phyloP scores from a whole-genome alignment of 2,888 invertebrate species.

The Nephrotoma appendiculata region DNA sequence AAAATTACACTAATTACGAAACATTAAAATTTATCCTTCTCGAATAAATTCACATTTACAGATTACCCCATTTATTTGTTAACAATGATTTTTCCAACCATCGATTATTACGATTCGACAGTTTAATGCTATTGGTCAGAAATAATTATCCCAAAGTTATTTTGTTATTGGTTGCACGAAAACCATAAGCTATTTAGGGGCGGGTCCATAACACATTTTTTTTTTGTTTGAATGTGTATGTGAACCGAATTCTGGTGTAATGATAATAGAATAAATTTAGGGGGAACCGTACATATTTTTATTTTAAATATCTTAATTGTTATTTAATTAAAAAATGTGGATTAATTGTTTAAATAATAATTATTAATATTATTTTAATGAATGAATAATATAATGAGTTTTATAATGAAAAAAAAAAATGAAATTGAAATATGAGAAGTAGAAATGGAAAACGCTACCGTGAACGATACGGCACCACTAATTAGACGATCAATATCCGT shows the following conservation, averaged over 20 bases:
- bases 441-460: background rate
- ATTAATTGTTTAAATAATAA: background rate
- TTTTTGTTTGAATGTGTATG: background rate
- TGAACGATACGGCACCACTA: background rate
- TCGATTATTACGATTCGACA: background rate
- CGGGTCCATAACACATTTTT: background rate
- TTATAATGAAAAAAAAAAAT: background rate
- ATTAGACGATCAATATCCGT: background rate
- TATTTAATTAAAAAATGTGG: background rate
- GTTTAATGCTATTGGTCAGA: background rate
- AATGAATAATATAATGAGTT: background rate
- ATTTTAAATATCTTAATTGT: background rate
- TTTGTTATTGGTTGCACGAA: background rate
- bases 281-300: background rate
- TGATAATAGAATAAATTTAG: background rate
- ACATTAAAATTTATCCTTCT: background rate
- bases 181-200: background rate
- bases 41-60: background rate
- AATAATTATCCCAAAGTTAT: background rate
- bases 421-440: background rate
- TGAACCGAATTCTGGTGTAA: background rate
- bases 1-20: background rate
- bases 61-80: background rate
- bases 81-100: background rate
- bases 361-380: background rate